These are phyloP conservation scores for Megaleporinus macrocephalus DNA, from an alignment of 2,113 vertebrate species.

Conservation along the genomic window DNA sequence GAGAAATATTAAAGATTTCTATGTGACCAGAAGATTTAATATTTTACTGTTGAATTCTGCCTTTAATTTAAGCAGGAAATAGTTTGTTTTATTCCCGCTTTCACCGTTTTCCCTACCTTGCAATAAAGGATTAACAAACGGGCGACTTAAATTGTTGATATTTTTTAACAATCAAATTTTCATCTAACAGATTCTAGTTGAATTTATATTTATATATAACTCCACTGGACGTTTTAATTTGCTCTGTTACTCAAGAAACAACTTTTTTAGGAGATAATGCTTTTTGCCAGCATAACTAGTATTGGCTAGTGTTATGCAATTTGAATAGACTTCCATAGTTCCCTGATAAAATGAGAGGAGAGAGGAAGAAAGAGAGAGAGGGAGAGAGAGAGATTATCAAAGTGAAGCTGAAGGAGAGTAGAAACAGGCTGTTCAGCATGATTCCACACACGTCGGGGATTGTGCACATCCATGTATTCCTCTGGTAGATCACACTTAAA, in stretches of 20 bases:
- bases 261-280: neutral
- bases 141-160: neutral
- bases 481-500: constrained; percentile 73
- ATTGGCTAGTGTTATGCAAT: neutral
- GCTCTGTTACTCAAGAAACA: neutral
- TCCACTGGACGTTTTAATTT: neutral
- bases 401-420: constrained; percentile 23
- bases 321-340: neutral
- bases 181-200: neutral
- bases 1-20: too few relatives aligned
- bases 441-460: constrained; percentile 49
- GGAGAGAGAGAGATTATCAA: constrained; percentile 19
- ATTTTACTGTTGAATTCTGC: too few relatives aligned
- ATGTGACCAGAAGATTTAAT: too few relatives aligned
- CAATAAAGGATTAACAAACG: too few relatives aligned
- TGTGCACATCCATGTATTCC: constrained; percentile 63
- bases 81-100: too few relatives aligned
- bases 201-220: neutral
- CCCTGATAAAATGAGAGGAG: neutral
- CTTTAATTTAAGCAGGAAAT: too few relatives aligned
- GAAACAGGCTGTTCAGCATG: constrained; percentile 44
- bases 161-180: neutral
- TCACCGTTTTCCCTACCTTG: too few relatives aligned
- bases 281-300: neutral
- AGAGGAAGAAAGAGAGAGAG: neutral